Evolutionary conservation across 2,888 invertebrate species (phyloP).

Genomic region (Nemotelus pantherinus): DNA sequence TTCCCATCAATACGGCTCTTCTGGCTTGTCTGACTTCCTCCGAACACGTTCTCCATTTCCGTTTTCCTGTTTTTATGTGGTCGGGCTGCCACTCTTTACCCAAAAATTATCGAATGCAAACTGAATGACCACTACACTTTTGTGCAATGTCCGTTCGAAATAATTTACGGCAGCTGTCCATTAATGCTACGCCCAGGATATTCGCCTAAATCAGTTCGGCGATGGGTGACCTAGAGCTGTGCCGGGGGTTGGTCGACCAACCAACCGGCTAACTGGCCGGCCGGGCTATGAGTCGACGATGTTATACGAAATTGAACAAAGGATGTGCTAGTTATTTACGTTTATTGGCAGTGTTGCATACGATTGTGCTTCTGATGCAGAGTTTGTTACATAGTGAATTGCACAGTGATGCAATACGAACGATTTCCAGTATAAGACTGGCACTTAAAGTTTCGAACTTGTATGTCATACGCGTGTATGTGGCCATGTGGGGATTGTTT

Average conservation of each 20-base stretch:
- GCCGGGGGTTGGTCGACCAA: background rate
- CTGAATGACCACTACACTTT: conserved; percentile 45
- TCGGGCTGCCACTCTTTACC: conserved; percentile 14
- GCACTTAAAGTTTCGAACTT: too few species aligned
- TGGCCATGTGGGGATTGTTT: too few species aligned
- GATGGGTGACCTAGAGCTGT: conserved; percentile 9
- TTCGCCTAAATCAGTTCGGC: conserved; percentile 43
- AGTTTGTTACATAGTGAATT: too few species aligned
- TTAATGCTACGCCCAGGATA: conserved; percentile 46
- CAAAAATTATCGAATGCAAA: conserved; percentile 45
- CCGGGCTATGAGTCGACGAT: background rate
- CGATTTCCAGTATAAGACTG: too few species aligned
- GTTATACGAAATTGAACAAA: background rate
- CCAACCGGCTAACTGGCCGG: background rate
- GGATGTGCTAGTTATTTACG: conserved; percentile 15
- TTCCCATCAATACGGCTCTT: background rate
- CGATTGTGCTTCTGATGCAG: background rate
- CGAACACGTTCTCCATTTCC: conserved; percentile 28
- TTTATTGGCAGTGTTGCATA: conserved; percentile 23
- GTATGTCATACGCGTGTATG: too few species aligned
- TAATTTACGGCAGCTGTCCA: conserved; percentile 47
- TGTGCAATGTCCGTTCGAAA: conserved; percentile 44
- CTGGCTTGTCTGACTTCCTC: background rate
- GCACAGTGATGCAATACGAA: too few species aligned
- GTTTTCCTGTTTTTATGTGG: conserved; percentile 39